Conservation (phyloP, 2,113 vertebrate species). For the Oryzias woworae region DNA sequence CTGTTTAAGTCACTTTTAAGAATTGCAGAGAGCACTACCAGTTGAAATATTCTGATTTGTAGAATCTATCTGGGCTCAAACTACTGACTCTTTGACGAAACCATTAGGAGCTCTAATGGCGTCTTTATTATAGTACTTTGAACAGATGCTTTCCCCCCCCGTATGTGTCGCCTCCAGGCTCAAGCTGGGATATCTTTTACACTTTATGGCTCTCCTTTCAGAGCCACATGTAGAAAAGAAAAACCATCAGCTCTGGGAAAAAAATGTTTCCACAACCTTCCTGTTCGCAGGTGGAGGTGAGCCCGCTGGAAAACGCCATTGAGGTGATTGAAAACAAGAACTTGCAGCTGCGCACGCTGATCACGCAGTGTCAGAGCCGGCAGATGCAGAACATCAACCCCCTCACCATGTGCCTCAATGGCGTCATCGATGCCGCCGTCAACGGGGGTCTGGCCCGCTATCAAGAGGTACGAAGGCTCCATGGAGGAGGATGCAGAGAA, state of each 20-base stretch:
- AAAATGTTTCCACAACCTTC: neutral
- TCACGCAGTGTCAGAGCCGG: slow-evolving; percentile 92
- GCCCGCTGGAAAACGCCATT: slow-evolving; percentile 96
- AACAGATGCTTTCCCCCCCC: too few relatives aligned
- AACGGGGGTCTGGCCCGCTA: slow-evolving; percentile 97
- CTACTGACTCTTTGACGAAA: slow-evolving; percentile 2
- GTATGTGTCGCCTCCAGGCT: neutral
- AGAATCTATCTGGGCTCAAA: slow-evolving; percentile 4
- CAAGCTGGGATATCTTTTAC: neutral
- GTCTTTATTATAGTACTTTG: slow-evolving; percentile 4
- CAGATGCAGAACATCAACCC: slow-evolving; percentile 99
- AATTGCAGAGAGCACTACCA: neutral
- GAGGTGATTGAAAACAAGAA: slow-evolving; percentile 99
- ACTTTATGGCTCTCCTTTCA: neutral
- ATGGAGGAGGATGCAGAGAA: slow-evolving; percentile 22
- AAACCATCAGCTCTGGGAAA: neutral
- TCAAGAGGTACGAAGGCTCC: slow-evolving; percentile 85
- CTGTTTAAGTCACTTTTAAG: neutral
- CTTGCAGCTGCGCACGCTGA: slow-evolving; percentile 90
- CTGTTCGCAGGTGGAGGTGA: slow-evolving; percentile 89
- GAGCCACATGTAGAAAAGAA: neutral
- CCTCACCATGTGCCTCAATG: slow-evolving; percentile 98
- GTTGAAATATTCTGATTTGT: slow-evolving; percentile 2
- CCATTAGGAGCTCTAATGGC: neutral
- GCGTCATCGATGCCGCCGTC: slow-evolving; percentile 97